phyloP scores from a whole-genome alignment of 2,113 vertebrate genomes.

The Euleptes europaea region DNA sequence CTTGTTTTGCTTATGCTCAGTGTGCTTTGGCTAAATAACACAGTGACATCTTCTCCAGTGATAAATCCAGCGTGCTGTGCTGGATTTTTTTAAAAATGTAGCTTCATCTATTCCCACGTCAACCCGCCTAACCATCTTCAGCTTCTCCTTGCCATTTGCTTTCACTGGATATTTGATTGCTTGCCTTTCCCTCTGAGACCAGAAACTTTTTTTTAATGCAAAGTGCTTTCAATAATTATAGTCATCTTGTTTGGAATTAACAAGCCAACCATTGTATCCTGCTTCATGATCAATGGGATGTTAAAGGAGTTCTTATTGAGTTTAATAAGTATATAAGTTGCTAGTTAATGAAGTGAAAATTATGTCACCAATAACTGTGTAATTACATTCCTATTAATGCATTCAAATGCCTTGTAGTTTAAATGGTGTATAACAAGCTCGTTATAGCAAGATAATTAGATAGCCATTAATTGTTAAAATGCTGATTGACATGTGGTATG shows the following conservation, averaged over 20 bases:
- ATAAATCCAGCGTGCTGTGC: neutral
- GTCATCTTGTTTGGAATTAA: constrained; percentile 51
- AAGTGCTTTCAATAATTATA: constrained; percentile 45
- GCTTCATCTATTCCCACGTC: neutral
- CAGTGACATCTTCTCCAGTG: neutral
- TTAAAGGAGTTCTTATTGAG: constrained; percentile 71
- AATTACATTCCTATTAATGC: constrained; percentile 79
- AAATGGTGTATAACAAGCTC: constrained; percentile 78
- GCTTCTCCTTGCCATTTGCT: constrained; percentile 12
- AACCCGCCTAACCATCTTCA: neutral
- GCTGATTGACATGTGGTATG: constrained; percentile 72
- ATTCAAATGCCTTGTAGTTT: constrained; percentile 73
- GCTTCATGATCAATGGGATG: constrained; percentile 67
- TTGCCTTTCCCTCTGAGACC: constrained; percentile 42
- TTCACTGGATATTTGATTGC: constrained; percentile 29
- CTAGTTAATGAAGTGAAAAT: constrained; percentile 73
- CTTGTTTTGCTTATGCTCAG: neutral
- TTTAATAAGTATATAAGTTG: constrained; percentile 69
- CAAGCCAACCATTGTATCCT: constrained; percentile 41
- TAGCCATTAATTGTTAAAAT: constrained; percentile 79
- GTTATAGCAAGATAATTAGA: constrained; percentile 76
- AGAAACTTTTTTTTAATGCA: constrained; percentile 51
- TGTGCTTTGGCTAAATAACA: constrained; percentile 4
- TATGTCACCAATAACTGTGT: constrained; percentile 76
- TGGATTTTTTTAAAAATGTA: constrained; percentile 7